Conservation (phyloP, 2,797 vertebrate genomes). For the Pseudochirops cupreus region DNA sequence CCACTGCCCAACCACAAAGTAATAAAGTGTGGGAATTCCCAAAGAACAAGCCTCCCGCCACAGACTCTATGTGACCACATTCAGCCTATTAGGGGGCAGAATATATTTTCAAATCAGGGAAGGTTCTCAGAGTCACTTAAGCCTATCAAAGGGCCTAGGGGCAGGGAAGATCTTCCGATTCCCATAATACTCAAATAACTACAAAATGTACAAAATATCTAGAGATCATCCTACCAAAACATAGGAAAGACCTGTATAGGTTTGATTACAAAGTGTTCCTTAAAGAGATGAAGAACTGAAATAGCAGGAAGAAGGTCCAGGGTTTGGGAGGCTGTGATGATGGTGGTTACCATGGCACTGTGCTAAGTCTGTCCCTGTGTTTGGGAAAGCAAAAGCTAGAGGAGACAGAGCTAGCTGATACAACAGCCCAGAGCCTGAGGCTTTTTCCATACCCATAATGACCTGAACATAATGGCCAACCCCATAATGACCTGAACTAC, state of each 20-base stretch:
- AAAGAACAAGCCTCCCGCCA: too few species aligned
- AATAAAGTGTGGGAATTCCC: too few species aligned
- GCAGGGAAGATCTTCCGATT: too few species aligned
- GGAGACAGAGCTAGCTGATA: slow-evolving; percentile 45
- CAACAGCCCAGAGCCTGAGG: slow-evolving; percentile 38
- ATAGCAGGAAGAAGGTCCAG: background rate
- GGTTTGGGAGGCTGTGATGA: too few species aligned
- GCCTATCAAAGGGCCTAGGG: too few species aligned
- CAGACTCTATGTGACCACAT: too few species aligned
- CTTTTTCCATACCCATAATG: slow-evolving; percentile 11
- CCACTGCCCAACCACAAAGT: too few species aligned
- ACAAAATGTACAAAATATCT: background rate
- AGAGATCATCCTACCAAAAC: background rate
- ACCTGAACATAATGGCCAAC: background rate
- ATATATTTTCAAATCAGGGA: too few species aligned
- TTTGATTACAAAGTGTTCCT: background rate
- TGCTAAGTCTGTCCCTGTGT: background rate
- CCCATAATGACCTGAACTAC: slow-evolving; percentile 76
- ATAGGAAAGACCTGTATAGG: background rate
- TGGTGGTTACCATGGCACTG: background rate
- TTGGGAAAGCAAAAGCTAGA: background rate
- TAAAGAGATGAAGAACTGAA: background rate
- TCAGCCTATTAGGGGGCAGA: too few species aligned
- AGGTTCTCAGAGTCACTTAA: too few species aligned
- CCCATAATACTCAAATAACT: too few species aligned